phyloP scores from a whole-genome alignment of 37 sponge, comb jelly and placozoan species.

The Axinella damicornis region DNA sequence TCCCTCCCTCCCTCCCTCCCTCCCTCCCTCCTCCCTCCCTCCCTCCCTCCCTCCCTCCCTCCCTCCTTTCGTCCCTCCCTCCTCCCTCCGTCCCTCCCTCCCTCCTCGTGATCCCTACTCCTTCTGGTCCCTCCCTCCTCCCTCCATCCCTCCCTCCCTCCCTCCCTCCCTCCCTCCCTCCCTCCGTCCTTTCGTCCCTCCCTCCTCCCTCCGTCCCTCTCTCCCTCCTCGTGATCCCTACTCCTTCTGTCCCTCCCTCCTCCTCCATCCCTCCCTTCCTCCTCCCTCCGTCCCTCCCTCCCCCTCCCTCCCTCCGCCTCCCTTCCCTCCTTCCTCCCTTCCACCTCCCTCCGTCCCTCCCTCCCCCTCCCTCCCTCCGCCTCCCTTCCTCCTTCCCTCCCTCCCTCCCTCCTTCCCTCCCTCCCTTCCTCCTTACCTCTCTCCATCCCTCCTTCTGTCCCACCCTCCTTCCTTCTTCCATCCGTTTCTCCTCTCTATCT shows the following conservation, averaged over 20 bases:
- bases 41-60: not conserved
- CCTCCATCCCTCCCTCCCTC: not conserved
- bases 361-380: no score
- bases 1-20: not conserved
- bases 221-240: not conserved
- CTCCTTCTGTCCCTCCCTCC: not conserved
- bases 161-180: no score
- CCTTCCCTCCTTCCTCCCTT: not conserved
- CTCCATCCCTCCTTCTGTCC: not conserved
- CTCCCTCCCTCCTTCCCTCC: no score
- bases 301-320: not conserved
- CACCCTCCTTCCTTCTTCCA: not conserved
- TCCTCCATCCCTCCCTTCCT: no score
- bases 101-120: not conserved
- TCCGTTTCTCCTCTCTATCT: not conserved
- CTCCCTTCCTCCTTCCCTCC: no score
- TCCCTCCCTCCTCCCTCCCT: not conserved
- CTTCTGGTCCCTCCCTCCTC: not conserved
- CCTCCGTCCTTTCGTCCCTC: no score
- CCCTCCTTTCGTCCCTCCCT: no score
- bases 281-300: no score
- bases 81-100: no score
- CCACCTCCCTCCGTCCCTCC: no score
- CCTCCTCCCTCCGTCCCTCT: not conserved
- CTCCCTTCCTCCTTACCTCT: no score